Percentiles rank a stretch among this genome's conserved stretches.
These are phyloP conservation scores for Gandaritis pyraliata DNA, from an alignment of 2,888 invertebrate species.

Conservation along the genomic window DNA sequence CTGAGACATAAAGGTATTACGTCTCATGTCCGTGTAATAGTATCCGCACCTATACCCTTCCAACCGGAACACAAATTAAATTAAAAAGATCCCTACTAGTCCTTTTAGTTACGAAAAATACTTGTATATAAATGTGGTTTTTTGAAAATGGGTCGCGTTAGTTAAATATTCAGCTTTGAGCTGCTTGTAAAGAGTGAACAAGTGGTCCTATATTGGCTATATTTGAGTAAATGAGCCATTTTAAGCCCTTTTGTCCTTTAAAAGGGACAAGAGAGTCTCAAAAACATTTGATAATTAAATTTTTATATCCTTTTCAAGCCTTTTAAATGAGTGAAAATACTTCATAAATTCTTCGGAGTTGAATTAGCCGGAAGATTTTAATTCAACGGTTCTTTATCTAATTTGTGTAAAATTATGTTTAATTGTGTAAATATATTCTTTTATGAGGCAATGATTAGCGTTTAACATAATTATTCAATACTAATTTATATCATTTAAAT, in stretches of 20 bases:
- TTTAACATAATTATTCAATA: conserved; percentile 30
- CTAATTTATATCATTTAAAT: conserved; percentile 25
- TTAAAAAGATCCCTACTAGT: too few relatives aligned
- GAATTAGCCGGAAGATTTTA: conserved; percentile 32
- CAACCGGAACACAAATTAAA: too few relatives aligned
- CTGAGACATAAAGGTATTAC: too few relatives aligned
- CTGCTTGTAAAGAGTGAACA: neutral
- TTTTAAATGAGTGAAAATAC: conserved; percentile 55
- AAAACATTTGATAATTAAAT: conserved; percentile 73
- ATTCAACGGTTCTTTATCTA: conserved; percentile 16
- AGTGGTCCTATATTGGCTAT: conserved; percentile 8
- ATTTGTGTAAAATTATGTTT: conserved; percentile 13
- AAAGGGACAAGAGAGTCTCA: conserved; percentile 49
- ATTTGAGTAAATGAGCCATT: conserved; percentile 42
- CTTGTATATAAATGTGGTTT: too few relatives aligned
- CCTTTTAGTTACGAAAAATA: too few relatives aligned
- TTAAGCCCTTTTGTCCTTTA: conserved; percentile 67
- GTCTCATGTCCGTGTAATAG: too few relatives aligned
- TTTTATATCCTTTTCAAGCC: conserved; percentile 60
- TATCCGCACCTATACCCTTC: too few relatives aligned
- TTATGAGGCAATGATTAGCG: conserved; percentile 23
- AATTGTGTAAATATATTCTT: conserved; percentile 29
- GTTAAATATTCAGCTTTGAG: neutral
- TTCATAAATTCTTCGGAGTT: conserved; percentile 40
- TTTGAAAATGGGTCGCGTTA: too few relatives aligned